Evolutionary conservation across 1,140 invertebrate species (phyloP), one percentile per base, ranked within the genome.

Genomic region (Centruroides sculpturatus): DNA sequence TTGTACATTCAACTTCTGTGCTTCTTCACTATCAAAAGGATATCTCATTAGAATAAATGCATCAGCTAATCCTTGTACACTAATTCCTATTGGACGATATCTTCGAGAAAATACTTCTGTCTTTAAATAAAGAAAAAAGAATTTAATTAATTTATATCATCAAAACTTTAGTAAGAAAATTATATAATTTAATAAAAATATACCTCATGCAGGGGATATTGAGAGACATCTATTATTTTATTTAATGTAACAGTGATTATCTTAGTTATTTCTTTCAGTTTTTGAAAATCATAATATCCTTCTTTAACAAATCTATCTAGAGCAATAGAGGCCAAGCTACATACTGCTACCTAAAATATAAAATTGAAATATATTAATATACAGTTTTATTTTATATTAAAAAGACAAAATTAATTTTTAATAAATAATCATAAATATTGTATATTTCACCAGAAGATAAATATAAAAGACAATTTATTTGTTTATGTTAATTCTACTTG

Each of bases 161-260:
- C 23, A 51, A 7, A 51, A 51, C 9, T 34, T 13, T 13, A 51
- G 10, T 13, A 51, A 7, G 5, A 34, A 11, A 7, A 51, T 8
- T 13, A 51, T 6, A 51, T 5, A 51, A 5, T 51, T n/a, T 34
- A 51, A n/a, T 34, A 51, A 13, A 5, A 13, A 34, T 11, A 80
- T 50, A 90, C 87, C 78, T 98, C 90, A 35, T 82, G 81, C 13
- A 98, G 79, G 1, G 97, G 96, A 75, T 99, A 99, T 72, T 81
- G 94, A 74, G 98, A 99, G 6, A 96, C 80, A 70, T 99, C 94
- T 62, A 99, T 99, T 48, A 99, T 89, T 77, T 90, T 96, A 75
- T 99, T 98, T 50, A 99, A 76, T 77, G 99, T 99, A 68, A 77
- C 81, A 0, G 93, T 90, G 3, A 92, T 83, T 10, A 86, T 85